Evolutionary conservation across 2,113 vertebrate genomes (phyloP), one percentile per base, ranked within the genome.

Genomic region (Zosterops lateralis): DNA sequence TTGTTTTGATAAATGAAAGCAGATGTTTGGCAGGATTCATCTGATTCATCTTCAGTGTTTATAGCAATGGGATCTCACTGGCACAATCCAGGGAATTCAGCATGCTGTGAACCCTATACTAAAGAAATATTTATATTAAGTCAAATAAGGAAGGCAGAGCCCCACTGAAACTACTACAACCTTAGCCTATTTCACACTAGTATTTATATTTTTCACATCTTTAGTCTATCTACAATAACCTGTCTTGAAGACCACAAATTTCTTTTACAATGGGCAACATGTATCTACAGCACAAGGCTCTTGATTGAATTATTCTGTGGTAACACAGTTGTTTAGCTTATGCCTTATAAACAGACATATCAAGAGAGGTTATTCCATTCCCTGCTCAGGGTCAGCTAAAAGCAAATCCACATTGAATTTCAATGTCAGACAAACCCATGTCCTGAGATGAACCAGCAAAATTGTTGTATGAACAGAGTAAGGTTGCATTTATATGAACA

Each of bases 1-100:
- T 86, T 94, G 56, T 95, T 96, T 90, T 92, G 85, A 80, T 83
- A 90, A 95, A 90, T 84, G 75, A 73, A 92, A 88, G 44, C 90
- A 94, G 85, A 86, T 93, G 85, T 74, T 96, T 95, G 83, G 72
- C 56, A 86, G 32, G 62, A 82, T 45, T 76, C 2, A 50, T 73
- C 53, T 84, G 90, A 83, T 85, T 90, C 48, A 71, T 71, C 72
- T 61, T 70, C 75, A 64, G 56, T 70, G 79, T 95, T 95, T 93
- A 80, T 13, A 90, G 79, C 45, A 77, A 77, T 6, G 25, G 47
- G 65, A 91, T 66, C 34, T 32, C 26, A 34, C 45, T 86, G 85
- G 50, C 75, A 83, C 1, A 9, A 51, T 38, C 32, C 64, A 58
- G 36, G 29, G 42, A 76, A 71, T 25, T 45, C 9, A 66, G 42